A percentile compares a stretch with the other conserved stretches of the same genome.
Evolutionary conservation across 2,113 vertebrate genomes (phyloP).

Genomic region (Ictalurus punctatus): DNA sequence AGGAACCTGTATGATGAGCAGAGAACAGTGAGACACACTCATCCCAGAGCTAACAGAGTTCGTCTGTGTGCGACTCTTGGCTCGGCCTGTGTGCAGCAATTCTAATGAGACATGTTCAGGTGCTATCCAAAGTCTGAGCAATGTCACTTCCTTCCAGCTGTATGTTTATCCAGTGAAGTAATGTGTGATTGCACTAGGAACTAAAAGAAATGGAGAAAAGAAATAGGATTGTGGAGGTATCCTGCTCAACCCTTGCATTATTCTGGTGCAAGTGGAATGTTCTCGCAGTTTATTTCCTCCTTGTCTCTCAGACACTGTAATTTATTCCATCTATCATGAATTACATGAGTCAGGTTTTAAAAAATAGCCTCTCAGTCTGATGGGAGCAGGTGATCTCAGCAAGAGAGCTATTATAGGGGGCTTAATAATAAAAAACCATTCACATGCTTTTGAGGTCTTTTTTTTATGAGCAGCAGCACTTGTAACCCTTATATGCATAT

Average conservation of each 20-base stretch:
- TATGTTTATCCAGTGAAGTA: constrained; percentile 32
- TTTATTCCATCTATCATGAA: constrained; percentile 47
- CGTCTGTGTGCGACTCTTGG: constrained; percentile 40
- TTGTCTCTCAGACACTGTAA: constrained; percentile 47
- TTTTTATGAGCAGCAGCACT: constrained; percentile 14
- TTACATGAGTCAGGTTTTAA: constrained; percentile 26
- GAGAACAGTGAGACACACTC: constrained; percentile 44
- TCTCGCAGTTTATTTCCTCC: constrained; percentile 47
- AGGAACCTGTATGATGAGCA: constrained; percentile 14
- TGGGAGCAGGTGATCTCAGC: constrained; percentile 29
- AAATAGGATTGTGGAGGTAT: not conserved
- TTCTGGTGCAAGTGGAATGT: not conserved
- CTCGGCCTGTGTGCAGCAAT: constrained; percentile 41
- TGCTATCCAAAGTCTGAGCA: constrained; percentile 22
- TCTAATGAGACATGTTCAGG: constrained; percentile 50
- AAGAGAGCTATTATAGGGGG: constrained; percentile 2
- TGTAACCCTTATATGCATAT: constrained; percentile 21
- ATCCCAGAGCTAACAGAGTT: constrained; percentile 40
- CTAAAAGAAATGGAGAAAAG: constrained; percentile 8
- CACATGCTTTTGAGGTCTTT: constrained; percentile 8
- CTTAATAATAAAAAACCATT: constrained; percentile 39
- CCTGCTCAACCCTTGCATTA: not conserved
- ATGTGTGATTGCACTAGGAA: constrained; percentile 41
- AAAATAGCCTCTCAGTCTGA: constrained; percentile 9
- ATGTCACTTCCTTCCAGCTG: constrained; percentile 45